A percentile compares a stretch with the other conserved stretches of the same genome.
Conservation (phyloP, 2,797 vertebrate species). For the Tympanoctomys barrerae region DNA sequence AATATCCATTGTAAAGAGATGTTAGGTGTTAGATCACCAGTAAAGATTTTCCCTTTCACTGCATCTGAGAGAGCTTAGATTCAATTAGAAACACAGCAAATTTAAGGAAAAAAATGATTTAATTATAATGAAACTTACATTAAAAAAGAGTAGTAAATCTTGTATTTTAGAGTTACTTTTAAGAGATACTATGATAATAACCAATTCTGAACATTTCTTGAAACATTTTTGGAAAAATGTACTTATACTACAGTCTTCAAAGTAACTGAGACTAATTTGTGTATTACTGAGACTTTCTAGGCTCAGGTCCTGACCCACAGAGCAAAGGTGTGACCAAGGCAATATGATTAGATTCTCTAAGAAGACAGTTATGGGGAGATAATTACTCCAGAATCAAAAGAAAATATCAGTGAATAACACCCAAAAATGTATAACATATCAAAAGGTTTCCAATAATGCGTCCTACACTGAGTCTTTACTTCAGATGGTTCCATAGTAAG, state of each 20-base stretch:
- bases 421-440: background rate
- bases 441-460: background rate
- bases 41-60: background rate
- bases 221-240: background rate
- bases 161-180: background rate
- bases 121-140: background rate
- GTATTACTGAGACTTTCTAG: background rate
- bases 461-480: background rate
- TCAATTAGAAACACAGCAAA: background rate
- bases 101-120: background rate
- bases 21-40: background rate
- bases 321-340: background rate
- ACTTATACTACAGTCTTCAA: background rate
- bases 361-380: background rate
- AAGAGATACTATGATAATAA: background rate
- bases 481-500: background rate
- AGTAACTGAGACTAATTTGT: background rate
- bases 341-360: background rate
- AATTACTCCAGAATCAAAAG: background rate
- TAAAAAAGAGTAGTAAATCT: background rate
- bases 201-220: background rate
- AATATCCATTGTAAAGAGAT: background rate
- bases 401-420: background rate
- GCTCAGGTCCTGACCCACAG: background rate
- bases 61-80: background rate